These are phyloP conservation scores for Schizothorax lantsangensis DNA, from an alignment of 2,797 vertebrate genomes.

Conservation along the genomic window DNA sequence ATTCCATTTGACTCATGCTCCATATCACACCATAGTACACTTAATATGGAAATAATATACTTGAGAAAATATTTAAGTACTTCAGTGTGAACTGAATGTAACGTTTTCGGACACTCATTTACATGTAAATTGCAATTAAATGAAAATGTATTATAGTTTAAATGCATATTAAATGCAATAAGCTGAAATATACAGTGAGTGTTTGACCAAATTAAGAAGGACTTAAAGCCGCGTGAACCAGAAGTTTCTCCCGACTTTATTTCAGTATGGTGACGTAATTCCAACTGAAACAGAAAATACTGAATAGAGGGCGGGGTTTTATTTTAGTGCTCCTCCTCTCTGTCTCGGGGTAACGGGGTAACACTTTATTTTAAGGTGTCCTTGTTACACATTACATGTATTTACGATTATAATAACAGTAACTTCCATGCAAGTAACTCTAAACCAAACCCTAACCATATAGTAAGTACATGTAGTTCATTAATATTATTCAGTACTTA, in stretches of 20 bases:
- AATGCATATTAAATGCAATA: neutral
- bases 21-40: neutral
- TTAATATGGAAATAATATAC: neutral
- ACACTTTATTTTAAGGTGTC: too few relatives aligned
- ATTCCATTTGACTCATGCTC: neutral
- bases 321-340: neutral
- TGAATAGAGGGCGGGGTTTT: too few relatives aligned
- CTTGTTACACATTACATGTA: too few relatives aligned
- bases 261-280: neutral
- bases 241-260: too few relatives aligned
- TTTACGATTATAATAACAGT: too few relatives aligned
- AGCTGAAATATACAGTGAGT: neutral
- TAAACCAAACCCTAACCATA: too few relatives aligned
- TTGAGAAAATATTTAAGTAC: neutral
- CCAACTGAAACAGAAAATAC: too few relatives aligned
- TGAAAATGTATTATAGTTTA: neutral
- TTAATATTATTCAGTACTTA: neutral
- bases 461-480: neutral
- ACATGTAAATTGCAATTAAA: neutral
- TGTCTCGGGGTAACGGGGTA: too few relatives aligned
- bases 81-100: neutral
- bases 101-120: neutral
- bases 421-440: neutral
- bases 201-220: neutral
- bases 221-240: too few relatives aligned